phyloP scores from a whole-genome alignment of 2,113 vertebrate genomes.

The Rhombomys opimus region DNA sequence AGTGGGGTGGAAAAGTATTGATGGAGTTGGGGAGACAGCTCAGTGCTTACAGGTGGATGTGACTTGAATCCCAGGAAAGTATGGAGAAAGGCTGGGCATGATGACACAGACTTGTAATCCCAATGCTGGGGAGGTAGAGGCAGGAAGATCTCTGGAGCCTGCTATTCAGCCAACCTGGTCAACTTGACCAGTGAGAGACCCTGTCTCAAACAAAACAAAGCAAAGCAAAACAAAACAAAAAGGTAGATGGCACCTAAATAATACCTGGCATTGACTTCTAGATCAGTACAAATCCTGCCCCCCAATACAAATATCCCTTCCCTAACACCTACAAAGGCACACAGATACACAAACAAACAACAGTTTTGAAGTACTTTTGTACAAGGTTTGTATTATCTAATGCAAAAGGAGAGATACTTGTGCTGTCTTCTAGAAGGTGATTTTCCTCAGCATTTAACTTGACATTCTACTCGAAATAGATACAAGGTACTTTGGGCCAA shows the following conservation, averaged over 20 bases:
- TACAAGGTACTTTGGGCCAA: neutral
- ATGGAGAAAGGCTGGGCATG: neutral
- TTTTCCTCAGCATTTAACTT: neutral
- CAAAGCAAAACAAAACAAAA: neutral
- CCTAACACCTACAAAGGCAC: neutral
- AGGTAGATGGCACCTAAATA: neutral
- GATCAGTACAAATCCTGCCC: neutral
- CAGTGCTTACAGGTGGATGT: neutral
- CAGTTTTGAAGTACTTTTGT: neutral
- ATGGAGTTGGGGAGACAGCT: neutral
- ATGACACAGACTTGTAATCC: neutral
- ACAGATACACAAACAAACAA: no score
- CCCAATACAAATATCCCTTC: no score
- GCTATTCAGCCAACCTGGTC: neutral
- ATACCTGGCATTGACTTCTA: neutral
- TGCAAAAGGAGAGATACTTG: neutral
- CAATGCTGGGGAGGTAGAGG: neutral
- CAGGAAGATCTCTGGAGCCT: neutral
- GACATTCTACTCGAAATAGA: neutral
- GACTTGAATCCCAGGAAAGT: neutral
- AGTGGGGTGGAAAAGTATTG: neutral
- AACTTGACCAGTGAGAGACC: neutral
- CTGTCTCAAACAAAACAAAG: neutral
- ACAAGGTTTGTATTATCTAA: neutral
- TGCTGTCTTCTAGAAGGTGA: neutral